Evolutionary conservation across 2,113 vertebrate species (phyloP).

Genomic region (Panthera tigris): DNA sequence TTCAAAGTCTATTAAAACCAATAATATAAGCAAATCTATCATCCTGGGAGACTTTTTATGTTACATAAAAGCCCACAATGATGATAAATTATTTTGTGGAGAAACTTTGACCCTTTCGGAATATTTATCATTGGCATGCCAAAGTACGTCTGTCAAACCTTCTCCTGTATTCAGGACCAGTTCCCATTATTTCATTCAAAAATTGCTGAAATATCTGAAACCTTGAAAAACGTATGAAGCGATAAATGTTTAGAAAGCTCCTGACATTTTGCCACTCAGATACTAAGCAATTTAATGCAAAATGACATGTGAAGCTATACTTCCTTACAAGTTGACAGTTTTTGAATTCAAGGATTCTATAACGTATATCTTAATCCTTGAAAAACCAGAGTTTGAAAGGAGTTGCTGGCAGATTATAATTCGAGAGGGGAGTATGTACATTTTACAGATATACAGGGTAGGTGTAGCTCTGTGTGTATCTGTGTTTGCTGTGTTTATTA

Average conservation of each 20-base stretch:
- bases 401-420: background rate
- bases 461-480: background rate
- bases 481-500: background rate
- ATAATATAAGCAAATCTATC: background rate
- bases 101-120: background rate
- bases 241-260: slow-evolving; percentile 61
- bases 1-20: slow-evolving; percentile 19
- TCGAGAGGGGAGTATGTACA: background rate
- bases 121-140: background rate
- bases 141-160: background rate
- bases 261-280: slow-evolving; percentile 57
- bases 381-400: slow-evolving; percentile 29
- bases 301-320: slow-evolving; percentile 33
- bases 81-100: background rate
- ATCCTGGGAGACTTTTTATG: background rate
- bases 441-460: background rate
- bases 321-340: slow-evolving; percentile 35
- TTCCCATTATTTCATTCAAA: slow-evolving; percentile 36
- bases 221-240: slow-evolving; percentile 9
- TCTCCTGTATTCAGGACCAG: background rate
- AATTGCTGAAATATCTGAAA: slow-evolving; percentile 49
- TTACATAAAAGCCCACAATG: slow-evolving; percentile 8
- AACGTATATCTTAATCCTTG: slow-evolving; percentile 14
- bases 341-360: slow-evolving; percentile 32
- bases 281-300: slow-evolving; percentile 31